Percentiles rank a stretch among this genome's conserved stretches.
phyloP scores from a whole-genome alignment of 2,113 vertebrate genomes.

The Perccottus glenii region DNA sequence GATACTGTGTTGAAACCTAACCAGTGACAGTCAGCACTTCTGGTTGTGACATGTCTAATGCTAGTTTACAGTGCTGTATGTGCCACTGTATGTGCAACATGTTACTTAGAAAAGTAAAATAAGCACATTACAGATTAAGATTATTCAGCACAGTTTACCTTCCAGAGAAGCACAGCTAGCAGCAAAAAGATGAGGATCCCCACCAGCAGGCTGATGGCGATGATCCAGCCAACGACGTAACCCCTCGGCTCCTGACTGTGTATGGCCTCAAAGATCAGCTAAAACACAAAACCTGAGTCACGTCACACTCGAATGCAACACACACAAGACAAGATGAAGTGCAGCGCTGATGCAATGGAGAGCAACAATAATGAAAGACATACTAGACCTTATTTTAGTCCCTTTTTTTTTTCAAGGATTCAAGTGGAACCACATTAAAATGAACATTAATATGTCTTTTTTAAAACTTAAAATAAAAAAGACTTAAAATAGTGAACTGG shows the following conservation, averaged over 20 bases:
- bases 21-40: not conserved
- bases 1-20: slow-evolving; percentile 33
- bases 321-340: slow-evolving; percentile 25
- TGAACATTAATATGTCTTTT: no score
- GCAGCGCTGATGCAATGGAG: slow-evolving; percentile 43
- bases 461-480: no score
- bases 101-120: not conserved
- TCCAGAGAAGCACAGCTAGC: slow-evolving; percentile 96
- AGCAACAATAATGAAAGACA: slow-evolving; percentile 36
- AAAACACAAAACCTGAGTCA: slow-evolving; percentile 56
- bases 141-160: slow-evolving; percentile 81
- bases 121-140: not conserved
- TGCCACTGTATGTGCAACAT: not conserved
- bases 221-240: slow-evolving; percentile 99
- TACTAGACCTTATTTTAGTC: slow-evolving; percentile 19
- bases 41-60: no score
- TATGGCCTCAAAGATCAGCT: slow-evolving; percentile 97
- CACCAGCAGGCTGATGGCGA: slow-evolving; percentile 97
- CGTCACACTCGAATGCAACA: slow-evolving; percentile 29
- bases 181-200: slow-evolving; percentile 98
- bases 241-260: slow-evolving; percentile 96
- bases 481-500: no score
- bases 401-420: not conserved
- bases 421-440: not conserved
- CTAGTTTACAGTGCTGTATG: not conserved